Evolutionary conservation across 92 coral and sea anemone species (phyloP).

Genomic region (Isaurus tuberculatus): DNA sequence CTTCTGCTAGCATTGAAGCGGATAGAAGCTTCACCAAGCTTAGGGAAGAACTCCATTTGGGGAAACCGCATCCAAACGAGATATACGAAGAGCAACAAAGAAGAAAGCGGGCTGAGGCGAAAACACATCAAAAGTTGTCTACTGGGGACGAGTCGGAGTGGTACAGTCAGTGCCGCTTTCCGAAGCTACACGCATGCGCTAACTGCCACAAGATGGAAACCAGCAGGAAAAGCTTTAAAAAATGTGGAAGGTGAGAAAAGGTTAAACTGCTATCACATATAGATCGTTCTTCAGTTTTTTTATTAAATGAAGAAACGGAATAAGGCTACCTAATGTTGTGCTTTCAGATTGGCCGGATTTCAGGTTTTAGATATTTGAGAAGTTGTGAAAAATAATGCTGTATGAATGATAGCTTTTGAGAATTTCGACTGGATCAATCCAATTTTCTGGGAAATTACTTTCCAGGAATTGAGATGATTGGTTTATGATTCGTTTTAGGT

Average conservation of each 20-base stretch:
- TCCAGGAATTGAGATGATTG: no score
- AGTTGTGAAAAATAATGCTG: no score
- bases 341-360: neutral
- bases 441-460: no score
- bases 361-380: no score
- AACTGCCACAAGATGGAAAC: conserved; percentile 83
- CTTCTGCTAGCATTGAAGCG: conserved; percentile 43
- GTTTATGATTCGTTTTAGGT: no score
- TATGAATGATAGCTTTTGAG: no score
- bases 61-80: conserved; percentile 87
- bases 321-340: neutral
- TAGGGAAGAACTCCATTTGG: conserved; percentile 69
- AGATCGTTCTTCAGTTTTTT: no score
- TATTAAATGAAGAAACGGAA: neutral
- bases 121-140: conserved; percentile 8
- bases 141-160: conserved; percentile 26
- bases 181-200: conserved; percentile 72
- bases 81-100: conserved; percentile 67
- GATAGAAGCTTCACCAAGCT: conserved; percentile 62
- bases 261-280: no score
- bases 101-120: conserved; percentile 54
- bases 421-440: no score
- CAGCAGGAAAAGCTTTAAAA: conserved; percentile 75
- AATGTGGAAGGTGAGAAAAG: conserved; percentile 83
- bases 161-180: neutral